These are phyloP conservation scores for Buathra laborator DNA, from an alignment of 2,888 invertebrate species.

Conservation along the genomic window DNA sequence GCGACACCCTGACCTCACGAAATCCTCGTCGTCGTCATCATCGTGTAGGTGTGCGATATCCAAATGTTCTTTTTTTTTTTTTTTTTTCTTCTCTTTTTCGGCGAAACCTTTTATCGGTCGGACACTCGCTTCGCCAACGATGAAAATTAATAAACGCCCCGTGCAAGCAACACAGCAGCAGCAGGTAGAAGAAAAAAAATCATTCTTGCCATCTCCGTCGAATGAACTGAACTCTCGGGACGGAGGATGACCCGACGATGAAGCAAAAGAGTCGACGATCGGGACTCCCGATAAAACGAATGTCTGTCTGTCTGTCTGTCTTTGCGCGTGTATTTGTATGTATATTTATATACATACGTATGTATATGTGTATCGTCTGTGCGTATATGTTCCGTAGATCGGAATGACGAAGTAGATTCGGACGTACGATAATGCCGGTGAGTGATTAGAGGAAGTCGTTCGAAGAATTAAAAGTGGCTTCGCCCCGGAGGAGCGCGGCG, in stretches of 20 bases:
- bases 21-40: slow-evolving; percentile 62
- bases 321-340: slow-evolving; percentile 18
- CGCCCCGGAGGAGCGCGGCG: slow-evolving; percentile 36
- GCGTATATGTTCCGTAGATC: slow-evolving; percentile 55
- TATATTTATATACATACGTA: slow-evolving; percentile 8
- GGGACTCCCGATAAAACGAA: slow-evolving; percentile 62
- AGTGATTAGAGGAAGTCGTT: slow-evolving; percentile 70
- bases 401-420: slow-evolving; percentile 70
- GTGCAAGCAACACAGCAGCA: slow-evolving; percentile 27
- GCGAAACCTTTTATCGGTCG: slow-evolving; percentile 48
- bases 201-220: slow-evolving; percentile 9
- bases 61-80: neutral
- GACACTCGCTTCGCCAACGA: slow-evolving; percentile 47
- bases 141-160: slow-evolving; percentile 68
- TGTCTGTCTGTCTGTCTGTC: slow-evolving; percentile 53
- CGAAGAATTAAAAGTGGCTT: slow-evolving; percentile 66
- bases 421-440: slow-evolving; percentile 67
- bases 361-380: neutral
- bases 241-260: slow-evolving; percentile 61
- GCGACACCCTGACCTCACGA: slow-evolving; percentile 78
- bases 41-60: slow-evolving; percentile 3
- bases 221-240: slow-evolving; percentile 47
- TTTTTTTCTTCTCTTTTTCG: slow-evolving; percentile 21
- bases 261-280: slow-evolving; percentile 60
- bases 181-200: slow-evolving; percentile 40